Evolutionary conservation across 2,797 vertebrate species (phyloP), one percentile per base, ranked within the genome.

Genomic region (Xenopus petersii): DNA sequence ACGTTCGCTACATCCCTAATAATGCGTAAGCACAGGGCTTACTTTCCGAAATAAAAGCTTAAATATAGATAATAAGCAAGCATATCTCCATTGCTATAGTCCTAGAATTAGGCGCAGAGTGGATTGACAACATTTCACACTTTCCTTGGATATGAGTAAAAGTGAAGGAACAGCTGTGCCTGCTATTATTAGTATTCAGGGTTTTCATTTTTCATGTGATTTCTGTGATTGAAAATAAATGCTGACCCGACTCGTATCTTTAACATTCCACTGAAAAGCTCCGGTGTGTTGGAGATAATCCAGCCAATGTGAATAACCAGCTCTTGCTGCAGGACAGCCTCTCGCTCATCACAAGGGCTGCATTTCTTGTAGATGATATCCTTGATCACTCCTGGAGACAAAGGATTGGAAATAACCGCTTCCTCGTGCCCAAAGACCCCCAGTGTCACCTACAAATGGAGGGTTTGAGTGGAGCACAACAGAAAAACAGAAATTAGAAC

Each of bases 251-350:
- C 89, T 59, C 98, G 90, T 82, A 99, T 98, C 88, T 99, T 98
- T 75, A 99, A 89, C 98, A 99, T 99, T 79, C 98, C 97, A 5
- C 93, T 93, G 90, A 99, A 99, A 70, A 98, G 89, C 77, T 98
- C 95, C 0, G 97, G 96, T 82, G 87, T 94, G 81, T 96, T 99
- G 77, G 97, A 98, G 89, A 99, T 95, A 82, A 98, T 96, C 96
- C 96, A 99, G 78, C 98, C 98, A 54, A 99, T 94, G 15, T 98
- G 97, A 84, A 99, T 99, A 88, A 99, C 96, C 74, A 99, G 93
- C 71, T 99, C 97, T 83, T 99, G 96, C 85, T 99, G 96, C 54
- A 99, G 89, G 72, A 97, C 97, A 0, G 97, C 96, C 82, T 98
- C 97, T 11, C 93, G 88, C 85, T 97, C 94, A 11, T 94, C 92